A percentile compares a stretch with the other conserved stretches of the same genome.
Conservation (phyloP, 2,888 invertebrate genomes). For the Sericinus montela region DNA sequence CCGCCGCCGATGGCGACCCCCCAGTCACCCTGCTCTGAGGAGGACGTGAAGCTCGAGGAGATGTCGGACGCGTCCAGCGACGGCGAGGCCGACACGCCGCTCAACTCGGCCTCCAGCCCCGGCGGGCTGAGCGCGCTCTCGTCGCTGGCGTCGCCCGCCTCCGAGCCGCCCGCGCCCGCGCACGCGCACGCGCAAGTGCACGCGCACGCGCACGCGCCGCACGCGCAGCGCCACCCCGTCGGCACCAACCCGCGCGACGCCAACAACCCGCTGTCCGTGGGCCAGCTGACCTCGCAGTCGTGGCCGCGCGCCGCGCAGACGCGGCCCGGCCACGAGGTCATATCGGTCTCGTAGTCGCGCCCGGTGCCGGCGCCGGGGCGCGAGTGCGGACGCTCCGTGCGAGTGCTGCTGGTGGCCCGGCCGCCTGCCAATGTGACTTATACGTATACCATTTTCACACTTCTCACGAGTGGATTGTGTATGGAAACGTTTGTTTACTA, state of each 20-base stretch:
- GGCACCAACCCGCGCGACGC: conserved; percentile 95
- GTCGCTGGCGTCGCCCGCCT: conserved; percentile 87
- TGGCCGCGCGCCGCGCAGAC: conserved; percentile 65
- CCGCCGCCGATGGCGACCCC: conserved; percentile 87
- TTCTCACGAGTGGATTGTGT: too few relatives aligned
- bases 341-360: conserved; percentile 71
- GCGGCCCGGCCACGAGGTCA: conserved; percentile 64
- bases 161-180: conserved; percentile 86
- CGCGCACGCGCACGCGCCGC: conserved; percentile 82
- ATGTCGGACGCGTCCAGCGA: conserved; percentile 82
- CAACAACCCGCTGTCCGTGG: conserved; percentile 94
- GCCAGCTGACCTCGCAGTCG: conserved; percentile 89
- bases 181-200: conserved; percentile 90
- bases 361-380: neutral
- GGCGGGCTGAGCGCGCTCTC: conserved; percentile 72
- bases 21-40: conserved; percentile 90
- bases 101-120: conserved; percentile 70
- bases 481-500: too few relatives aligned
- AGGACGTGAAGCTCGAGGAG: conserved; percentile 84
- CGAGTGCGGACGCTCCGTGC: neutral
- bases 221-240: conserved; percentile 85
- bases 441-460: too few relatives aligned
- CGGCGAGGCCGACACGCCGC: conserved; percentile 71
- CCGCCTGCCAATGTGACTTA: too few relatives aligned
- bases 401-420: too few relatives aligned